phyloP scores from a whole-genome alignment of 2,888 invertebrate genomes.

The Agonum fuliginosum region DNA sequence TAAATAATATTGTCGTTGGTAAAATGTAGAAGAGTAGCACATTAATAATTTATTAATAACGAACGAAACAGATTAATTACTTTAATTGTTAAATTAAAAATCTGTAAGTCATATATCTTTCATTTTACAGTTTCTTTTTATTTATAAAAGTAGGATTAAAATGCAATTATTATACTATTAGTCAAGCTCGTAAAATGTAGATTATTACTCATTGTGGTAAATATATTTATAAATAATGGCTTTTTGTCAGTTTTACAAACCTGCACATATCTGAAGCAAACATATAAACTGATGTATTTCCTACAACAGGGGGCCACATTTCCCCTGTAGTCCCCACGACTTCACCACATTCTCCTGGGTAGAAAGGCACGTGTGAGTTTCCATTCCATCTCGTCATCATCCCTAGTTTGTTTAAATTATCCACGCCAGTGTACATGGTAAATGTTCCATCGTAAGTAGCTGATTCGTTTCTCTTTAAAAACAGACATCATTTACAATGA shows the following conservation, averaged over 20 bases:
- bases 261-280: conserved; percentile 89
- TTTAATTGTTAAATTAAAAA: too few relatives aligned
- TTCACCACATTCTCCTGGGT: conserved; percentile 77
- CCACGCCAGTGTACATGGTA: conserved; percentile 84
- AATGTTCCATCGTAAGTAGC: conserved; percentile 84
- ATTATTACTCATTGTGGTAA: neutral
- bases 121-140: too few relatives aligned
- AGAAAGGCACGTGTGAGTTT: conserved; percentile 75
- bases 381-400: conserved; percentile 83
- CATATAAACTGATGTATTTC: conserved; percentile 77
- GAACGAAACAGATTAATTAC: too few relatives aligned
- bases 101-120: too few relatives aligned
- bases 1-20: too few relatives aligned
- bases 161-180: too few relatives aligned
- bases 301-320: conserved; percentile 83
- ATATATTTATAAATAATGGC: conserved; percentile 3
- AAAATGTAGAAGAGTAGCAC: too few relatives aligned
- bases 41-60: too few relatives aligned
- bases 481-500: conserved; percentile 4
- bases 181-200: too few relatives aligned
- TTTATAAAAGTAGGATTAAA: too few relatives aligned
- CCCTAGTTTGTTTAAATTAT: conserved; percentile 81
- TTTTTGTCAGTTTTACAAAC: conserved; percentile 70
- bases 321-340: conserved; percentile 87
- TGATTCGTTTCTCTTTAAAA: conserved; percentile 83